Evolutionary conservation across 2,797 vertebrate species (phyloP), one percentile per base, ranked within the genome.

Genomic region (Phataginus tricuspis): DNA sequence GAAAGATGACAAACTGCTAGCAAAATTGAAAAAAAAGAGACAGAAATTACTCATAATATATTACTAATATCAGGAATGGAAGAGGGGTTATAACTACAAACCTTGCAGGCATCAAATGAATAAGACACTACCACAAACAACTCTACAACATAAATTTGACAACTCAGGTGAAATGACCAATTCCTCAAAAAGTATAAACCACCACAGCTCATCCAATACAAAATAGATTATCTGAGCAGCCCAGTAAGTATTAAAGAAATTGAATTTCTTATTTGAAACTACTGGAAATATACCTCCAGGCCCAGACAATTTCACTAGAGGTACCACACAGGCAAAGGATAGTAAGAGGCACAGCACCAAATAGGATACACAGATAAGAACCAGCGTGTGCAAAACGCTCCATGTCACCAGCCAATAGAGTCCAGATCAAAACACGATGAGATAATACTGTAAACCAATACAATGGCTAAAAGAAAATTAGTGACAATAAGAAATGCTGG

Each of bases 181-280:
- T 34, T 74, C 31, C 63, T 66, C 45, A 29, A 72, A 91, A 96
- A 64, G 34, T 34, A 31, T n/a, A 88, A 82, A 53, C 5, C 14
- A 39, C 25, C 72, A 55, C n/a, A 86, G 59, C n/a, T 64, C 37
- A 57, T 4, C 14, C 74, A 64, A 55, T 51, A 13, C 13, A 8
- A 92, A 51, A 87, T 23, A 86, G 34, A 39, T 39, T 45, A 57
- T 53, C 78, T 51, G 63, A 89, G 34, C n/a, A 18, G 39, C 37
- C 31, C 16, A 55, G 27, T 14, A 55, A 59, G 18, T 16, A 75
- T 66, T 72, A 83, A 90, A 68, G 63, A 68, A 49, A 88, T 49
- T 45, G 8, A 53, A 64, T 79, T 94, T 96, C 51, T 69, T 80
- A 71, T 49, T 66, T 53, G 45, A 91, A 88, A 90, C 45, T 77